These are phyloP conservation scores for Clarias batrachus DNA, from an alignment of 2,113 vertebrate species.

Conservation along the genomic window DNA sequence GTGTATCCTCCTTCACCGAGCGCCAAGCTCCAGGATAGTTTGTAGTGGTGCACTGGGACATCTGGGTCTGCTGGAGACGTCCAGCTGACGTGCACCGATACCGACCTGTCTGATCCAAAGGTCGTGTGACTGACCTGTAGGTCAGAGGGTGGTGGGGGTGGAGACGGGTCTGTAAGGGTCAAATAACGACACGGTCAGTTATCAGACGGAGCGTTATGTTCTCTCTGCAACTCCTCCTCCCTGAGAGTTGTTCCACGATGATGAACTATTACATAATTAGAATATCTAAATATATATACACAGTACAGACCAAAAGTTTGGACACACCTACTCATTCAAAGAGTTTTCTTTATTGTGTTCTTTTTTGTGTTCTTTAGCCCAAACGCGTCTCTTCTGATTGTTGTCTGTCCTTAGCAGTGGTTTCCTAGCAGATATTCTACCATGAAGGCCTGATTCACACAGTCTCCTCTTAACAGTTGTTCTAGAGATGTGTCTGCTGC, in stretches of 20 bases:
- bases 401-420: too few relatives aligned
- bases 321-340: too few relatives aligned
- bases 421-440: too few relatives aligned
- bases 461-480: too few relatives aligned
- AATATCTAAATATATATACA: neutral
- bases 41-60: conserved; percentile 87
- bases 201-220: neutral
- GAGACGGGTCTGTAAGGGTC: conserved; percentile 76
- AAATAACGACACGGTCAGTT: neutral
- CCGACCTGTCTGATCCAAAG: conserved; percentile 67
- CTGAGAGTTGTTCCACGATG: neutral
- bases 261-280: neutral
- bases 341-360: too few relatives aligned
- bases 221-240: neutral
- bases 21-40: conserved; percentile 86
- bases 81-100: conserved; percentile 77
- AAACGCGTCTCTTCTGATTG: too few relatives aligned
- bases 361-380: too few relatives aligned
- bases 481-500: too few relatives aligned
- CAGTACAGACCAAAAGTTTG: too few relatives aligned
- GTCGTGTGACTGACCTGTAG: conserved; percentile 80
- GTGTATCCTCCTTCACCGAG: conserved; percentile 65
- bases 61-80: conserved; percentile 77
- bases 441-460: too few relatives aligned
- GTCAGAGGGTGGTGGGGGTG: conserved; percentile 78